Evolutionary conservation across 2,113 vertebrate species (phyloP).

Genomic region (Lepisosteus oculatus): DNA sequence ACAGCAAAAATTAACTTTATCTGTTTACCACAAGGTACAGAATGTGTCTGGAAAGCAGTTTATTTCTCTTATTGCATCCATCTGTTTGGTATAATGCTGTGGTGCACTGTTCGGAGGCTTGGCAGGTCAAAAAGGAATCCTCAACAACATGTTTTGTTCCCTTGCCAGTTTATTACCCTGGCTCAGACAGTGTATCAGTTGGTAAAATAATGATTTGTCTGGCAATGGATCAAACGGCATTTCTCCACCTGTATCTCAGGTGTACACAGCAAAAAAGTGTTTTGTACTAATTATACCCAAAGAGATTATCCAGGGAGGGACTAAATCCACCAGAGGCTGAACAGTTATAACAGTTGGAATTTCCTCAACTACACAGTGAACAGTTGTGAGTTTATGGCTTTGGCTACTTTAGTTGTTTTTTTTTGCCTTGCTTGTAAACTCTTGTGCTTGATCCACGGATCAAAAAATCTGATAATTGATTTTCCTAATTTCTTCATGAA

Average conservation of each 20-base stretch:
- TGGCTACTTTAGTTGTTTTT: no score
- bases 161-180: slow-evolving; percentile 3
- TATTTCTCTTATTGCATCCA: background rate
- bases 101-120: background rate
- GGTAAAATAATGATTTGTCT: slow-evolving; percentile 12
- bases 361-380: background rate
- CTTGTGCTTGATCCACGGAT: no score
- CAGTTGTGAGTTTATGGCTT: background rate
- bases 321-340: background rate
- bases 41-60: background rate
- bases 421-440: no score
- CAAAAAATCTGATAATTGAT: no score
- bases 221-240: background rate
- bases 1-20: slow-evolving; percentile 21
- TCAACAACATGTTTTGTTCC: background rate
- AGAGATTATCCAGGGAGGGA: background rate
- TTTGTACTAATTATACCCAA: slow-evolving; percentile 3
- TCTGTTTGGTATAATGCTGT: background rate
- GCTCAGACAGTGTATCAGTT: background rate
- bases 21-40: slow-evolving; percentile 10
- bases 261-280: background rate
- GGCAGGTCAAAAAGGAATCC: slow-evolving; percentile 1
- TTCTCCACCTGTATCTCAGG: slow-evolving; percentile 20
- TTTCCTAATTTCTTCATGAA: no score
- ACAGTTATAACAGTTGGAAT: background rate